Evolutionary conservation across 2,888 invertebrate genomes (phyloP), one percentile per base, ranked within the genome.

Genomic region (Phlogophora meticulosa): DNA sequence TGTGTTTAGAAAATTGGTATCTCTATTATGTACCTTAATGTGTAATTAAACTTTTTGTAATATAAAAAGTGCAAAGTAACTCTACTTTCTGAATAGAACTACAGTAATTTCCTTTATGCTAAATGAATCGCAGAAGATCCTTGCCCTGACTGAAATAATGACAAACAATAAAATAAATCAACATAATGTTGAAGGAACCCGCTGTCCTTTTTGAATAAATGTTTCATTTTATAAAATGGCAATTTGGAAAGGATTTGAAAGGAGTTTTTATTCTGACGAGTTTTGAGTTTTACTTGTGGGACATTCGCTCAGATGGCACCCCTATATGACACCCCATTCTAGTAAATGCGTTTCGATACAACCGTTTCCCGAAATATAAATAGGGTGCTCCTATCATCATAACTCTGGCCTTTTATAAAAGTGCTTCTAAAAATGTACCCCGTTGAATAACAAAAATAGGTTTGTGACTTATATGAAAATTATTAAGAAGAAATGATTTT

Each of bases 291-390:
- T 58, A 58, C 36, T 51, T 58, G 22, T 17, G 57, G 20, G 46
- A 9, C 46, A 28, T 68, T 60, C 36, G 36, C 28, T 56, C 57
- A 60, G 60, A 72, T 63, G 45, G 46, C 32, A 61, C 45, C 62
- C 51, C 48, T 63, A 61, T 66, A 61, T 46, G 46, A 46, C 28
- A 48, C 55, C 49, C 59, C 53, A 52, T 64, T 80, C 20, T 65
- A 57, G 66, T 59, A 71, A 74, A 80, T 64, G 78, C 57, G 46
- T 66, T 74, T 52, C 65, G 60, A 70, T 76, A 55, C 42, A 34
- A 59, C 49, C 55, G 59, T 68, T 76, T 70, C 13, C 38, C 53
- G 24, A 57, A 55, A 53, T 61, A 56, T 24, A 17, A 61, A 72
- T 72, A 34, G 76, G 59, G 42, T 58, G 38, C 48, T 66, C 17